These are phyloP conservation scores for Caenorhabditis sp. DNA, from an alignment of 2,888 invertebrate species.

Conservation along the genomic window DNA sequence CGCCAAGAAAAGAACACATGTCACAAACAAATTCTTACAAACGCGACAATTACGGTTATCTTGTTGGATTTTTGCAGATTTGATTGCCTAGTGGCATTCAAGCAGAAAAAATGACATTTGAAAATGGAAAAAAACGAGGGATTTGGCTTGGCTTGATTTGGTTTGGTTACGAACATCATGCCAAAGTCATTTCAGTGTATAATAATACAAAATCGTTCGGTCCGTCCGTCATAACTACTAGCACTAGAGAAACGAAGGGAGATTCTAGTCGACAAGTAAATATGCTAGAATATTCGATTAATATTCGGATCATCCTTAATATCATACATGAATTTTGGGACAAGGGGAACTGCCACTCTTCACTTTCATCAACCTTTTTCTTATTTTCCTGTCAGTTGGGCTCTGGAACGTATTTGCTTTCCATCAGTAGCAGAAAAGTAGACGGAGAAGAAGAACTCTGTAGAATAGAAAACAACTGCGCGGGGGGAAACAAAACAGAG, in stretches of 20 bases:
- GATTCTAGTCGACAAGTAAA: constrained; percentile 9
- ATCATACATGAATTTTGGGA: constrained; percentile 35
- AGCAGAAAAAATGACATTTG: neutral
- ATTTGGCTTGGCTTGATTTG: no score
- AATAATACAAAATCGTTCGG: no score
- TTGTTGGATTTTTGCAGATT: constrained; percentile 7
- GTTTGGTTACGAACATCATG: no score
- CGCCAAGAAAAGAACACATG: neutral
- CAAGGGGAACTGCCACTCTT: neutral
- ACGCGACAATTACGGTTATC: constrained; percentile 26
- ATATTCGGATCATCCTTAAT: constrained; percentile 59
- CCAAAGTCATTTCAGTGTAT: no score
- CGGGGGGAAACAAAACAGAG: constrained; percentile 5
- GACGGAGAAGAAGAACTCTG: neutral
- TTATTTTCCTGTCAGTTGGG: constrained; percentile 16
- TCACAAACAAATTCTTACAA: neutral
- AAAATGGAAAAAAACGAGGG: neutral
- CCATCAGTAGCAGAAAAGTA: constrained; percentile 3
- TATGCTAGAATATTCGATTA: constrained; percentile 63
- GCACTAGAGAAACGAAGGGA: no score
- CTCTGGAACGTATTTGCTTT: neutral
- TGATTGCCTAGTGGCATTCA: neutral
- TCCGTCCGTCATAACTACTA: no score
- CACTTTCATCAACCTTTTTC: constrained; percentile 14
- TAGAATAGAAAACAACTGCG: constrained; percentile 9